Percentiles rank a stretch among this genome's conserved stretches.
phyloP scores from a whole-genome alignment of 2,113 vertebrate genomes.

The Salvelinus namaycush region DNA sequence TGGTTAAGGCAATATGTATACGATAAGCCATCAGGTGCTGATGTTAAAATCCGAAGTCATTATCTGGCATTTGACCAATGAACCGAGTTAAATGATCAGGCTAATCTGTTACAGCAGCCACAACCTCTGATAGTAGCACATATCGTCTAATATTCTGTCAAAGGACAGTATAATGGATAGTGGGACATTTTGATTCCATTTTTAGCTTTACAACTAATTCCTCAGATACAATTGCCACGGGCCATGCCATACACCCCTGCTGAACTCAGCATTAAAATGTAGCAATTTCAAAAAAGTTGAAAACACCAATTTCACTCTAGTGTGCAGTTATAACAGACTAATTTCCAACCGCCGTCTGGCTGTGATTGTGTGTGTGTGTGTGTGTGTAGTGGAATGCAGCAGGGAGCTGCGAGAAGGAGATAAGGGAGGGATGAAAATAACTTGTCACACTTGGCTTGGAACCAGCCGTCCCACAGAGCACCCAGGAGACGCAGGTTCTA shows the following conservation, averaged over 20 bases:
- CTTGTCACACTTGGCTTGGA: conserved; percentile 22
- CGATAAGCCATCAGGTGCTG: not conserved
- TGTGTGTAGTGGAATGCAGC: conserved; percentile 24
- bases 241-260: not conserved
- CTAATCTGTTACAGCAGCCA: conserved; percentile 21
- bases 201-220: not conserved
- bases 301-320: conserved; percentile 13
- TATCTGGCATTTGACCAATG: conserved; percentile 28
- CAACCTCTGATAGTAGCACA: conserved; percentile 34
- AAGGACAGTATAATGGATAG: not conserved
- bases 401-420: conserved; percentile 41
- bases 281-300: not conserved
- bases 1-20: not conserved
- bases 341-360: conserved; percentile 23
- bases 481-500: not conserved
- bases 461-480: conserved; percentile 9
- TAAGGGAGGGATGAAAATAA: conserved; percentile 33
- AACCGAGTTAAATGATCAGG: conserved; percentile 30
- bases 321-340: conserved; percentile 31
- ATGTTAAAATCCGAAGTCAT: conserved; percentile 7
- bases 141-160: not conserved
- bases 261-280: not conserved
- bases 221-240: not conserved
- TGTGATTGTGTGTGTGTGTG: conserved; percentile 15
- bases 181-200: conserved; percentile 18